Base-by-base conservation (phyloP, 2,113 vertebrate genomes). In the Dipodomys spectabilis region DNA sequence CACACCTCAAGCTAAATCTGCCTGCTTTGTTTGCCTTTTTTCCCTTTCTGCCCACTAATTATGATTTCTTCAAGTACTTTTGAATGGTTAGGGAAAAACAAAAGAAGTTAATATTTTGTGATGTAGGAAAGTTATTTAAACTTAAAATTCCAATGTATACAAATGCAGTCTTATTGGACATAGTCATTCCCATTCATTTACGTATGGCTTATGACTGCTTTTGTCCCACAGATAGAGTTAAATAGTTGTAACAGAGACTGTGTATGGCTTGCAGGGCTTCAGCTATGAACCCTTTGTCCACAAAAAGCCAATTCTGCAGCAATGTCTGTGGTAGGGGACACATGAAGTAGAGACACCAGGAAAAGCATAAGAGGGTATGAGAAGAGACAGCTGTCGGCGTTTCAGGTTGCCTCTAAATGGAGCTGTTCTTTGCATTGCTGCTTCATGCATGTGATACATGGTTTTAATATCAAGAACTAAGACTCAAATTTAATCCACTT, bases 41-140 rank as follows among this genome's bases (percentile, higher is more conserved):
- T 62, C 74, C 39, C 13, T 88, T 49, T 79, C 3, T 68, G 44
- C 9, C 9, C 49, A 82, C 44, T 49, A 25, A 8, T 60, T 87
- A 89, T 77, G 5, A 80, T 89, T 32, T 72, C 90, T 73, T 32
- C 27, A 82, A 65, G 45, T 74, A 72, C 8, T 68, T 90, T 53
- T 74, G 68, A 35, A 57, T 45, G 1, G 13, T 57, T 73, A 19
- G 5, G 13, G 6, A 44, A 82, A 81, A 92, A 0, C 18, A 77
- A 90, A 69, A 83, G 23, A 80, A 75, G 13, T 69, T 45, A 64
- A 12, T 77, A 91, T 73, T 94, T 80, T 86, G 19, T 79, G 77
- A 62, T 23, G 65, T 10, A 22, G 27, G 30, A 62, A 75, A 95
- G 53, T 45, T 27, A 84, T n/a, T 73, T 84, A 83, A 91, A 78